Evolutionary conservation across 2,888 invertebrate genomes (phyloP).

Genomic region (Apamea sordens): DNA sequence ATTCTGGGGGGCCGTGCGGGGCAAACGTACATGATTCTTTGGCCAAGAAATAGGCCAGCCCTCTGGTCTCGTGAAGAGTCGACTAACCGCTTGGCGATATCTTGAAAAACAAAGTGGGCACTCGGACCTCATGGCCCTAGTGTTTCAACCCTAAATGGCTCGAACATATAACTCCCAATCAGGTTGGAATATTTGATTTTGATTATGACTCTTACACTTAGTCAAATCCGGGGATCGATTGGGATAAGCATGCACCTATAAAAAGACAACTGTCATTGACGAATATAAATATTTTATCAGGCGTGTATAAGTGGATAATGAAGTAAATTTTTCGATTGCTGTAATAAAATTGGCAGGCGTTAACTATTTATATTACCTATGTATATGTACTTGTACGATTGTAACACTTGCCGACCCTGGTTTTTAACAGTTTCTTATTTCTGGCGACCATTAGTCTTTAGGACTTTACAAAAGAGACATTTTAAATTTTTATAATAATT

Average conservation of each 20-base stretch:
- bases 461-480: background rate
- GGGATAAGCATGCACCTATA: constrained; percentile 22
- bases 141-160: too few relatives aligned
- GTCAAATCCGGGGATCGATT: background rate
- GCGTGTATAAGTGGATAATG: background rate
- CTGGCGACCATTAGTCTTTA: background rate
- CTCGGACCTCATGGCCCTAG: too few relatives aligned
- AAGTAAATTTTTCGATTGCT: constrained; percentile 17
- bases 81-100: too few relatives aligned
- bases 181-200: background rate
- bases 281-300: constrained; percentile 17
- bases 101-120: too few relatives aligned
- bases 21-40: too few relatives aligned
- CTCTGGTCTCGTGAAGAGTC: too few relatives aligned
- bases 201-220: background rate
- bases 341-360: constrained; percentile 23
- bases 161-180: too few relatives aligned
- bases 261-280: background rate
- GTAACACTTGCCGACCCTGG: background rate
- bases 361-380: background rate
- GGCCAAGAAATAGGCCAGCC: too few relatives aligned
- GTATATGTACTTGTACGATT: too few relatives aligned
- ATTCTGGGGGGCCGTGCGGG: too few relatives aligned
- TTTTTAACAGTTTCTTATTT: background rate
- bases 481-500: background rate